A percentile compares a stretch with the other conserved stretches of the same genome.
Conservation (phyloP, 2,888 invertebrate species). For the Diarsia mendica region DNA sequence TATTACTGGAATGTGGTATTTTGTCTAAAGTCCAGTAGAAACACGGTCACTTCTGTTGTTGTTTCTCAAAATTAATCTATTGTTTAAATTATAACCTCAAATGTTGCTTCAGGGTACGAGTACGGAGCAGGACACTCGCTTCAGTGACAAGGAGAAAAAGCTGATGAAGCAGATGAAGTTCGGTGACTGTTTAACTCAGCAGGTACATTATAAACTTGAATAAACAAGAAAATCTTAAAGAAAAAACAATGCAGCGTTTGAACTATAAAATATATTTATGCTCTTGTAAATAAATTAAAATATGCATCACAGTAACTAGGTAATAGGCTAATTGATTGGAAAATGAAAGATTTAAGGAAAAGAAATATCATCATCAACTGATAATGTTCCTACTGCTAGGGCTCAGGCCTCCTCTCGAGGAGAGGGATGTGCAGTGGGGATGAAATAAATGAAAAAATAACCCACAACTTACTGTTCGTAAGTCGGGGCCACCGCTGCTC, state of each 20-base stretch:
- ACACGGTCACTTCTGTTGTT: not conserved
- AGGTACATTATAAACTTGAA: constrained; percentile 86
- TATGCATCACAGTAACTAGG: not conserved
- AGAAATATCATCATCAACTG: not conserved
- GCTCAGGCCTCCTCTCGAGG: too few relatives aligned
- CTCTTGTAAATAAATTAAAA: not conserved
- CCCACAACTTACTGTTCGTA: too few relatives aligned
- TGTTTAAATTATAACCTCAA: constrained; percentile 16
- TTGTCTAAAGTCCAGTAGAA: not conserved
- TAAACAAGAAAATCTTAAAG: too few relatives aligned
- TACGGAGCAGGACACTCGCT: constrained; percentile 99
- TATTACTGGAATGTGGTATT: not conserved
- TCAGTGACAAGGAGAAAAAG: constrained; percentile 99
- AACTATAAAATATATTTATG: too few relatives aligned
- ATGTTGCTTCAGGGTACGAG: constrained; percentile 95
- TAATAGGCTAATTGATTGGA: not conserved
- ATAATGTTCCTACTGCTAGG: too few relatives aligned
- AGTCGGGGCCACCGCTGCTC: too few relatives aligned
- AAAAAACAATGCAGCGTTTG: too few relatives aligned
- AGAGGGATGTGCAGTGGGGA: too few relatives aligned
- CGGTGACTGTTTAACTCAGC: constrained; percentile 97
- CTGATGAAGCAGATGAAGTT: constrained; percentile 99
- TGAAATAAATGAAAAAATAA: too few relatives aligned
- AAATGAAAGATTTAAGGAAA: not conserved
- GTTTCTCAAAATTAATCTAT: not conserved